Conservation (phyloP, 2,888 invertebrate species). For the Yponomeuta malinellus region DNA sequence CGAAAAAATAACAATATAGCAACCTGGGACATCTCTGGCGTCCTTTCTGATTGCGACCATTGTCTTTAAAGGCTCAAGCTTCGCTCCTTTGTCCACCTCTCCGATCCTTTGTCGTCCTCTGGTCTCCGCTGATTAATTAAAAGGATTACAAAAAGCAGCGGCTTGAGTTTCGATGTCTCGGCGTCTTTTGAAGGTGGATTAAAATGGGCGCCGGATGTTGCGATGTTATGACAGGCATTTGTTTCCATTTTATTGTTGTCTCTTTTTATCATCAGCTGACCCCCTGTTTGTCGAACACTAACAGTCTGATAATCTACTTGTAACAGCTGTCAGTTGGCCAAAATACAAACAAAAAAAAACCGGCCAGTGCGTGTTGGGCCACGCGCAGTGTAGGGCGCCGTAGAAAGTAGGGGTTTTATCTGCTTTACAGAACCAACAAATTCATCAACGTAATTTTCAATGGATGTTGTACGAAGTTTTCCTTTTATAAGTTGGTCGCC, state of each 20-base stretch:
- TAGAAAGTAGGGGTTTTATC: too few species aligned
- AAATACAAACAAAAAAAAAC: too few species aligned
- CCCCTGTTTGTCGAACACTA: not conserved
- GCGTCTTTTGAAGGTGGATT: not conserved
- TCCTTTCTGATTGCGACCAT: constrained; percentile 18
- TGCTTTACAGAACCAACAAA: too few species aligned
- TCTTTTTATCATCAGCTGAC: not conserved
- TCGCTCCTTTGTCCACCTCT: not conserved
- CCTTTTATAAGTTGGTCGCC: too few species aligned
- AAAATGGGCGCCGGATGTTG: not conserved
- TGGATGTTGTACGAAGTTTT: too few species aligned
- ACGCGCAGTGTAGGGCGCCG: too few species aligned
- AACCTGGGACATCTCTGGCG: constrained; percentile 1
- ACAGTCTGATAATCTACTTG: too few species aligned
- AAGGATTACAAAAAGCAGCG: constrained; percentile 17
- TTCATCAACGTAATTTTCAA: too few species aligned
- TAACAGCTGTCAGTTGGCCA: too few species aligned
- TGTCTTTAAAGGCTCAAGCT: constrained; percentile 14
- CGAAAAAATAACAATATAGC: not conserved
- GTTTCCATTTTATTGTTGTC: not conserved
- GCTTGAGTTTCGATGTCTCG: not conserved
- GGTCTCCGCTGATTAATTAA: constrained; percentile 30
- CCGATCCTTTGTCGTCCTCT: constrained; percentile 42
- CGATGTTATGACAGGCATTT: not conserved
- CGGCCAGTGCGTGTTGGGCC: too few species aligned